Conservation (phyloP, 2,113 vertebrate genomes). For the Aptenodytes forsteri region DNA sequence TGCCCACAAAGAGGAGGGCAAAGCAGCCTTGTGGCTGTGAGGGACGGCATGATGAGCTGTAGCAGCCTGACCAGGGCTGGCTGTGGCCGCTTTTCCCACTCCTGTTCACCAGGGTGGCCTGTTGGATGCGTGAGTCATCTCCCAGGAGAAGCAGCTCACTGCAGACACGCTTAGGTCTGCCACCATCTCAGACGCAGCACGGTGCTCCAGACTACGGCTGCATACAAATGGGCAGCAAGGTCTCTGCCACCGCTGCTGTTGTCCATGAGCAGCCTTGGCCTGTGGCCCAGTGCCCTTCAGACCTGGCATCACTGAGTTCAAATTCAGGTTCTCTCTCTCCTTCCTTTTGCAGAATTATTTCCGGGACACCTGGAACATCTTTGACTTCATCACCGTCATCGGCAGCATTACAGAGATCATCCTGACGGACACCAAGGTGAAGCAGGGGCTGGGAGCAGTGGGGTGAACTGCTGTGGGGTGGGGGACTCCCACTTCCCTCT, state of each 20-base stretch:
- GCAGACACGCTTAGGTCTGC: background rate
- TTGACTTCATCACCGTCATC: constrained; percentile 97
- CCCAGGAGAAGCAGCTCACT: background rate
- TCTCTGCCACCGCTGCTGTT: background rate
- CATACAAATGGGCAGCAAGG: background rate
- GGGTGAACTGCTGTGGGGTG: fast-evolving
- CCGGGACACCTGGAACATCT: constrained; percentile 98
- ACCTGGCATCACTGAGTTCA: background rate
- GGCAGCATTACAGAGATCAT: constrained; percentile 98
- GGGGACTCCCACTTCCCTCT: background rate
- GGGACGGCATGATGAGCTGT: fast-evolving
- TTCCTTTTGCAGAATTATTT: constrained; percentile 90
- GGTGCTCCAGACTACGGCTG: background rate
- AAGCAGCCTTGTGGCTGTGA: background rate
- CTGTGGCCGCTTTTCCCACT: background rate
- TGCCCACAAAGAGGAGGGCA: background rate
- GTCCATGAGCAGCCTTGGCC: background rate
- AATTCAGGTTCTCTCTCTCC: background rate
- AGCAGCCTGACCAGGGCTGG: background rate
- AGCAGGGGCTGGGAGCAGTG: background rate
- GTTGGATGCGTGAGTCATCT: background rate
- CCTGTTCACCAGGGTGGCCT: background rate
- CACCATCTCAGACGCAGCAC: background rate
- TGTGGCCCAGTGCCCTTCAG: fast-evolving
- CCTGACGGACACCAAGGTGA: constrained; percentile 86